Base-by-base conservation (phyloP, 2,113 vertebrate genomes). In the Rhinogobius similis region DNA sequence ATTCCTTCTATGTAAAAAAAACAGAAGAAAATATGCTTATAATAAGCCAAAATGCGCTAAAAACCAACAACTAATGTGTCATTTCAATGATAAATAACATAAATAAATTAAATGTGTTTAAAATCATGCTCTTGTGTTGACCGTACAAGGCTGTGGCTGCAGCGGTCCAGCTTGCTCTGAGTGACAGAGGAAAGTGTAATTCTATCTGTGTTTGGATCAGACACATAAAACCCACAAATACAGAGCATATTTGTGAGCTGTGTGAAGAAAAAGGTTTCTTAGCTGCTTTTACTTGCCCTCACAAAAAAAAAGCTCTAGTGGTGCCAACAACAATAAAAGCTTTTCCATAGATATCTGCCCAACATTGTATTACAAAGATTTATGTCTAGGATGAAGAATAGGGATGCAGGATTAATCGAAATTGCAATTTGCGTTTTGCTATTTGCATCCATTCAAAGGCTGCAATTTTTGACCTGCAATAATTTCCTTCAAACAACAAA, bases 111-210 rank as follows among this genome's bases (percentile, higher is more conserved):
- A 16, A 23, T 39, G 26, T 78, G 65, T 66, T n/a, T 27, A 26
- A 16, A 62, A 29, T 14, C 50, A 50, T 65, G 12, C 67, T 79
- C 13, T 32, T 8, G 23, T 16, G 68, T 68, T 78, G 70, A 77
- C 84, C 88, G 79, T 85, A 87, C 62, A 90, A 83, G 87, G 88
- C 20, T 62, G 50, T 27, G 27, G 41, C 55, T 52, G 44, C 21
- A 67, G 59, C 20, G 27, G 36, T 55, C 38, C 39, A 0, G 14
- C 75, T 81, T 83, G 29, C 5, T 24, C 55, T 59, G 27, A 63
- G 29, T 32, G 48, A 73, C 32, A 65, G 50, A 23, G 29, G 9
- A 20, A 70, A 63, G 36, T 66, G 72, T 76, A 78, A 83, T 73
- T 36, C 27, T 58, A 68, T 70, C 68, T 65, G 43, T 62, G 69